A percentile compares a stretch with the other conserved stretches of the same genome.
Conservation (phyloP, 2,113 vertebrate species). For the Zapornia atra region DNA sequence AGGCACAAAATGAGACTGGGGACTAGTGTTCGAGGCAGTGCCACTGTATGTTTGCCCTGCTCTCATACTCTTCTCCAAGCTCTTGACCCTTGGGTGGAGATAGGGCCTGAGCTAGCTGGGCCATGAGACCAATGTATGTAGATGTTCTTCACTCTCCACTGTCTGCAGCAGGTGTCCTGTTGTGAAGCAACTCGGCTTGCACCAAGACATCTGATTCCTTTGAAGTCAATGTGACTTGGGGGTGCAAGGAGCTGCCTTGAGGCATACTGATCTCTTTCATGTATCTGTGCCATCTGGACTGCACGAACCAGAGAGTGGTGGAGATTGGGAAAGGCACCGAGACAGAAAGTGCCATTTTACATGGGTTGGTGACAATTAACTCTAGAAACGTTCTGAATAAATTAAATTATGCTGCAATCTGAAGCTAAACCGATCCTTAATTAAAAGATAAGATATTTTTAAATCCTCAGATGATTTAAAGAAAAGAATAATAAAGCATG, state of each 20-base stretch:
- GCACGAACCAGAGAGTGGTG: not conserved
- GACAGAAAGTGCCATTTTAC: not conserved
- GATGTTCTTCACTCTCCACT: not conserved
- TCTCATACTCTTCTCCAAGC: not conserved
- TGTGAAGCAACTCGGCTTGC: not conserved
- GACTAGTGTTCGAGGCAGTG: not conserved
- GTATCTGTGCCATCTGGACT: not conserved
- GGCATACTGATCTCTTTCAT: not conserved
- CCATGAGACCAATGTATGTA: not conserved
- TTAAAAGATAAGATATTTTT: conserved; percentile 57
- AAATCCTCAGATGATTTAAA: conserved; percentile 19
- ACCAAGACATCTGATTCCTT: not conserved
- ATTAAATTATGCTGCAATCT: conserved; percentile 47
- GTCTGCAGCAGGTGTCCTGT: not conserved
- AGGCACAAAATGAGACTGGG: not conserved
- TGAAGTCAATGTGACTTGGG: not conserved
- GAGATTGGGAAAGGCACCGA: not conserved
- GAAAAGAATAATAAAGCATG: not conserved
- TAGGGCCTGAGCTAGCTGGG: not conserved
- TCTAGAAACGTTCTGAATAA: not conserved
- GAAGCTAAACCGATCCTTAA: conserved; percentile 44
- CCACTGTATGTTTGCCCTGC: not conserved
- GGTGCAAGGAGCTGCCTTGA: not conserved
- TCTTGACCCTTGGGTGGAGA: not conserved
- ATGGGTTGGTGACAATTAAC: conserved; percentile 1